These are phyloP conservation scores for Hippocampus barbouri DNA, from an alignment of 2,113 vertebrate genomes.

Conservation along the genomic window DNA sequence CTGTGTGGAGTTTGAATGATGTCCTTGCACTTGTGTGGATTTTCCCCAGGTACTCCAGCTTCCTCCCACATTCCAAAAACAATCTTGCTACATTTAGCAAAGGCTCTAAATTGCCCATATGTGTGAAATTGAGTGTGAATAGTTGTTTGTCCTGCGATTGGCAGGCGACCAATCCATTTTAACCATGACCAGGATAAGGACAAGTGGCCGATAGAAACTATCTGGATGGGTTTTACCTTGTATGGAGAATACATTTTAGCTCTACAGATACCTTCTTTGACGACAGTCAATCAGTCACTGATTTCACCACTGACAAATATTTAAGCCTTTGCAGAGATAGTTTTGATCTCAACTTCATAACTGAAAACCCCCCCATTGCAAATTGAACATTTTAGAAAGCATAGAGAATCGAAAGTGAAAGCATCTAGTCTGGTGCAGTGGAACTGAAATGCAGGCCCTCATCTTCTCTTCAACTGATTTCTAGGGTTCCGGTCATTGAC, in stretches of 20 bases:
- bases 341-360: neutral
- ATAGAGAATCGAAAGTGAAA: neutral
- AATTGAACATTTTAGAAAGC: neutral
- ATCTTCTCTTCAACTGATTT: neutral
- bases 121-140: no score
- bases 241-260: neutral
- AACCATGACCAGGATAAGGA: no score
- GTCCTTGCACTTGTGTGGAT: no score
- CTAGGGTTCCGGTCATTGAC: slow-evolving; percentile 36
- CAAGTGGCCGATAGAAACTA: no score
- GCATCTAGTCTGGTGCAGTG: neutral
- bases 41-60: no score
- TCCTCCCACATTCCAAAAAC: no score
- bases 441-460: neutral
- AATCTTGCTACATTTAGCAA: no score
- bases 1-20: neutral
- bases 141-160: no score
- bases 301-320: neutral
- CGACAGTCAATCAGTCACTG: neutral
- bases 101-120: no score
- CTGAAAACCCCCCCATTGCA: neutral
- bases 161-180: no score
- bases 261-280: neutral
- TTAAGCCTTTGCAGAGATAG: neutral
- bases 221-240: no score